Evolutionary conservation across 2,113 vertebrate genomes (phyloP).

Genomic region (Climacteris rufus): DNA sequence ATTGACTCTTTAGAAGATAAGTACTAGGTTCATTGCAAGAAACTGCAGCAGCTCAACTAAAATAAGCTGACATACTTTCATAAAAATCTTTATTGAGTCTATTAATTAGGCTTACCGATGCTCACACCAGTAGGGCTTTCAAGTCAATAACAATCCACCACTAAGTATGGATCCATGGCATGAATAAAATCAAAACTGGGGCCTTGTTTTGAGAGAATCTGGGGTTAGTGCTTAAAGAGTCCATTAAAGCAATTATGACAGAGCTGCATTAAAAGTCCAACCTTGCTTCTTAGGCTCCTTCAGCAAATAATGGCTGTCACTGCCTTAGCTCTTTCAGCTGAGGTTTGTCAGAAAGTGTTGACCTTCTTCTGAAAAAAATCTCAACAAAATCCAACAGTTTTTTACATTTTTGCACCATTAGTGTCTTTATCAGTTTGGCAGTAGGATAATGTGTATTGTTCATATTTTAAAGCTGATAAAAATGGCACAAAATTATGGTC

Average conservation of each 20-base stretch:
- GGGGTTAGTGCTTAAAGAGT: background rate
- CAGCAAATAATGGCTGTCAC: background rate
- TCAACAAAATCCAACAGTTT: background rate
- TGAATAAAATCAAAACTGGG: slow-evolving; percentile 10
- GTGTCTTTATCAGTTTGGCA: background rate
- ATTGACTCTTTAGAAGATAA: background rate
- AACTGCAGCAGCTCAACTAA: background rate
- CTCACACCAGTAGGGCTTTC: background rate
- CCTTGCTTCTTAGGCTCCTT: background rate
- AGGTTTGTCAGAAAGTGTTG: background rate
- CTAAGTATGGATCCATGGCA: slow-evolving; percentile 12
- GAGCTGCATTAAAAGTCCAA: background rate
- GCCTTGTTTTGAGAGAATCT: background rate
- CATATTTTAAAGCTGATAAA: background rate
- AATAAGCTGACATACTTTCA: background rate
- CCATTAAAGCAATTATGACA: background rate
- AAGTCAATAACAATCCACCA: slow-evolving; percentile 5
- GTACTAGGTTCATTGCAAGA: background rate
- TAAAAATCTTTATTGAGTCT: background rate
- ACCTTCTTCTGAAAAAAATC: background rate
- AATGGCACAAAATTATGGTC: background rate
- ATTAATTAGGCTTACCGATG: background rate
- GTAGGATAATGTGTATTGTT: background rate
- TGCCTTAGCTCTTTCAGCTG: background rate
- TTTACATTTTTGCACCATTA: background rate